Conservation (phyloP, 2,888 invertebrate species). For the Parnassius apollo region DNA sequence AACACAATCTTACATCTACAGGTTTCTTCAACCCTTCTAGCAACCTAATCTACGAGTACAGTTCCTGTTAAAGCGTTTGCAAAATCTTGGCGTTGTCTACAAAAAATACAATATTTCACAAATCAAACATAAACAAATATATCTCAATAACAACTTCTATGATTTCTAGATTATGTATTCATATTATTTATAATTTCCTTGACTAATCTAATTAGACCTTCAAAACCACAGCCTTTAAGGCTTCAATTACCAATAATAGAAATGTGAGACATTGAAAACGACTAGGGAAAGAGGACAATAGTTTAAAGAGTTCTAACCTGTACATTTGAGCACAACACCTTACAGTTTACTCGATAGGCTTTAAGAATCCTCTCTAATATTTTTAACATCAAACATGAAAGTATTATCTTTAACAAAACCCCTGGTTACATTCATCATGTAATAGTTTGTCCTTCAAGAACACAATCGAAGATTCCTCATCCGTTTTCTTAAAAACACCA, state of each 20-base stretch:
- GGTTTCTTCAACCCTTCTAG: not conserved
- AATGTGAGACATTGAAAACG: constrained; percentile 49
- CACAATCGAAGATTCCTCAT: not conserved
- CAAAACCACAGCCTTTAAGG: constrained; percentile 69
- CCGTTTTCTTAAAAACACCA: not conserved
- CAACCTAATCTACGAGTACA: not conserved
- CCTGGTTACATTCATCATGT: not conserved
- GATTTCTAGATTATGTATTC: constrained; percentile 26
- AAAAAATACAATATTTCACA: constrained; percentile 21
- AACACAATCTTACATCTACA: not conserved
- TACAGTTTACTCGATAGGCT: constrained; percentile 18
- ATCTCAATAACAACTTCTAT: constrained; percentile 24
- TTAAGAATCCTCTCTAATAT: not conserved
- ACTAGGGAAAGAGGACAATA: constrained; percentile 49
- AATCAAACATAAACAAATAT: constrained; percentile 23
- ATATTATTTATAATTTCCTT: constrained; percentile 30
- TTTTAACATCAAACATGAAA: constrained; percentile 5
- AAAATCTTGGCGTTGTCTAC: constrained; percentile 11
- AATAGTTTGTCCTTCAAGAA: constrained; percentile 5
- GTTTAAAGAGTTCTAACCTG: constrained; percentile 51
- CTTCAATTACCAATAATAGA: constrained; percentile 44
- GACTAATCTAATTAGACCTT: constrained; percentile 41
- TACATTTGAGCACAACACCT: constrained; percentile 67
- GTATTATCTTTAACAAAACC: constrained; percentile 11
- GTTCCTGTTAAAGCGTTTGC: constrained; percentile 11